Percentiles rank a stretch among this genome's conserved stretches.
These are phyloP conservation scores for Smithornis capensis DNA, from an alignment of 2,113 vertebrate genomes.

Conservation along the genomic window DNA sequence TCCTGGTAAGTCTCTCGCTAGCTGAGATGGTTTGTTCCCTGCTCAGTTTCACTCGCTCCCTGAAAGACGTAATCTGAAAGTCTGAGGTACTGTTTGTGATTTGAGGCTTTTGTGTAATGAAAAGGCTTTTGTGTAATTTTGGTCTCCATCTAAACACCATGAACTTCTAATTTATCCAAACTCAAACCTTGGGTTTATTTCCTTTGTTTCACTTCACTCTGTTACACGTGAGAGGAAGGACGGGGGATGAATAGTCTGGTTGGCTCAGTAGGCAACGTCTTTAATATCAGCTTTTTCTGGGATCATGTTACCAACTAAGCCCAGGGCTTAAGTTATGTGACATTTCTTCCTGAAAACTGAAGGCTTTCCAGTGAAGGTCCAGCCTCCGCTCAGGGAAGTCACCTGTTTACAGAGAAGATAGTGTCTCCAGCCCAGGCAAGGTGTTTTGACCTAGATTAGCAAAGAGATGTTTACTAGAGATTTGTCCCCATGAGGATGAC, in stretches of 20 bases:
- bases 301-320: neutral
- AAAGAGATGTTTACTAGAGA: neutral
- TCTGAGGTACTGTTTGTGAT: neutral
- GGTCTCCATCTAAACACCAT: neutral
- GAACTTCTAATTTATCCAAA: neutral
- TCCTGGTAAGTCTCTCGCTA: conserved; percentile 1
- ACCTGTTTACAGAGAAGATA: neutral
- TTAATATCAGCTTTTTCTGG: neutral
- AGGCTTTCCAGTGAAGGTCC: neutral
- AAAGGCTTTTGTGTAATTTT: neutral
- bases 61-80: neutral
- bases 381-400: neutral
- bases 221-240: neutral
- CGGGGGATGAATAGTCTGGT: neutral
- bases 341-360: neutral
- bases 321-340: neutral
- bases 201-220: neutral
- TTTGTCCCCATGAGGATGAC: neutral
- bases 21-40: neutral
- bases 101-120: neutral
- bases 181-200: neutral
- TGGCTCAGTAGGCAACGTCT: neutral
- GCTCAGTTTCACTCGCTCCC: neutral
- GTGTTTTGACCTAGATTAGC: neutral
- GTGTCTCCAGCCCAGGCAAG: neutral